A percentile compares a stretch with the other conserved stretches of the same genome.
Conservation (phyloP, 2,888 invertebrate genomes). For the Drosophila percnosoma region DNA sequence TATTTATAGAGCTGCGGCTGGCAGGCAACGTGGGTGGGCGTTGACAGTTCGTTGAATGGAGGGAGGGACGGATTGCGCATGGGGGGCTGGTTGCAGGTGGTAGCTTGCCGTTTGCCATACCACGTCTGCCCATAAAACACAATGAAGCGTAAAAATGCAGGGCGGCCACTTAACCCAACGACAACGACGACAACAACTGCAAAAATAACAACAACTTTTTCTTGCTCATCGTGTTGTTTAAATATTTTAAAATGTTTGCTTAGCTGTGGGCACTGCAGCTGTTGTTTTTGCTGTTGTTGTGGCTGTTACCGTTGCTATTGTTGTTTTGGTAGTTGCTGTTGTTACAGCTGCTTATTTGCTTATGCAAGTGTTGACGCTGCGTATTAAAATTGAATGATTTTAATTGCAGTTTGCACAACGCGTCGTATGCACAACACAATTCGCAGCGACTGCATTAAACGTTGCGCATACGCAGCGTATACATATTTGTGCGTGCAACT, state of each 20-base stretch:
- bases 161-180: constrained; percentile 73
- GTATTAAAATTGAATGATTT: constrained; percentile 81
- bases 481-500: background rate
- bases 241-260: constrained; percentile 80
- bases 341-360: constrained; percentile 66
- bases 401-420: constrained; percentile 77
- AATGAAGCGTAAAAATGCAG: constrained; percentile 78
- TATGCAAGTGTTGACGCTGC: constrained; percentile 72
- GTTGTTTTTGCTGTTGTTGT: constrained; percentile 13
- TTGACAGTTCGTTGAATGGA: constrained; percentile 5
- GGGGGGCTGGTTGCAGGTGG: background rate
- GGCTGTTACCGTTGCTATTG: constrained; percentile 5
- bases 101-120: constrained; percentile 8
- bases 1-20: constrained; percentile 74
- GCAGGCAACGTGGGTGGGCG: constrained; percentile 39
- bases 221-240: constrained; percentile 58
- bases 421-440: constrained; percentile 51
- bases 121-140: constrained; percentile 73
- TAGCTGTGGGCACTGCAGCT: constrained; percentile 55
- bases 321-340: constrained; percentile 5
- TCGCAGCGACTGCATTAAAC: constrained; percentile 64
- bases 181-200: constrained; percentile 28
- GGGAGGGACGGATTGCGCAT: background rate
- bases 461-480: constrained; percentile 69
- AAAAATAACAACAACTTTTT: constrained; percentile 52